Evolutionary conservation across 2,113 vertebrate species (phyloP).

Genomic region (Todiramphus saurophagus): DNA sequence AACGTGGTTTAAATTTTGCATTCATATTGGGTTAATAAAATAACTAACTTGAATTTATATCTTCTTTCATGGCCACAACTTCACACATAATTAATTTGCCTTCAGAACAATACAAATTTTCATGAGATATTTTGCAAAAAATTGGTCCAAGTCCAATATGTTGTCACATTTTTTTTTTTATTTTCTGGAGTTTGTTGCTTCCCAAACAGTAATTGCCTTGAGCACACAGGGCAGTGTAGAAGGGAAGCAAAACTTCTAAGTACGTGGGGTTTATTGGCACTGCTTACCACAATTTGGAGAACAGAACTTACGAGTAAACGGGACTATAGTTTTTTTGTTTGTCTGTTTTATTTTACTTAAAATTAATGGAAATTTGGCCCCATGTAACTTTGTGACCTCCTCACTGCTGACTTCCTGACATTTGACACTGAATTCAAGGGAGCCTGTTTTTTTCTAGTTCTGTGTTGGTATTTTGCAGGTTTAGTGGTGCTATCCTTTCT

Average conservation of each 20-base stretch:
- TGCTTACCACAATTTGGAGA: background rate
- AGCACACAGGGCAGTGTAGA: background rate
- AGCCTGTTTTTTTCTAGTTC: background rate
- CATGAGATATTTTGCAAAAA: background rate
- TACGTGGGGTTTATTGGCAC: background rate
- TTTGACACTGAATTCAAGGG: background rate
- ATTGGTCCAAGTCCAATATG: background rate
- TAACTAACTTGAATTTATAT: background rate
- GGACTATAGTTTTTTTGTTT: background rate
- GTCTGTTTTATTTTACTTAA: background rate
- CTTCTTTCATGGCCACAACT: background rate
- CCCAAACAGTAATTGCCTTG: background rate
- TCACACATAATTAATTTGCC: background rate
- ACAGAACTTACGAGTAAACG: background rate
- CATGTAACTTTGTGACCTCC: background rate
- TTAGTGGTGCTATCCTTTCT: background rate
- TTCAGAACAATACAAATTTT: background rate
- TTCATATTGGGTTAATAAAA: background rate
- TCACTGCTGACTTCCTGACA: background rate
- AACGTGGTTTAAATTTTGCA: background rate
- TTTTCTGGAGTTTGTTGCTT: background rate
- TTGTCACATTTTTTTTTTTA: background rate
- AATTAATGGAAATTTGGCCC: background rate
- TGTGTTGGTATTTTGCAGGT: background rate
- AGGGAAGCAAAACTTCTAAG: background rate